Evolutionary conservation across 2,113 vertebrate genomes (phyloP), one percentile per base, ranked within the genome.

Genomic region (Oenanthe melanoleuca): DNA sequence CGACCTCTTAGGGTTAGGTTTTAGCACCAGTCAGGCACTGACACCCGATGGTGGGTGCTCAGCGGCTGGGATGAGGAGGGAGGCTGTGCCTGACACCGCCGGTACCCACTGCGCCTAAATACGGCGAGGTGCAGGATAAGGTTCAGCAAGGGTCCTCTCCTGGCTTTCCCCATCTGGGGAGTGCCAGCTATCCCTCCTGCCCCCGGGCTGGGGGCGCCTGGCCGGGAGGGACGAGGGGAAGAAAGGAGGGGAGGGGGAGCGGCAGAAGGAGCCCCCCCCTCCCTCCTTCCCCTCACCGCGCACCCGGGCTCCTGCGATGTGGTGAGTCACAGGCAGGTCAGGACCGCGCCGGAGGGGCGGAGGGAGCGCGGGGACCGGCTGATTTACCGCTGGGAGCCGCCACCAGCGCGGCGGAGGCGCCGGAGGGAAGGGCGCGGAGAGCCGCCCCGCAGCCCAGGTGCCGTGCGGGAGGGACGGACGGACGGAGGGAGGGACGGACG

Each of bases 311-410:
- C 53, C 88, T 44, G 93, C 69, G 75, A 71, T 67, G 93, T 90
- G 95, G 93, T 95, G 96, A 96, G 93, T 95, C 91, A 92, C 91
- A 61, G 95, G 95, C 95, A 95, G 97, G 90, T 82, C 94, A 89
- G 94, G 93, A 80, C 95, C 96, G 83, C 78, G 81, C 72, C 73
- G 95, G 87, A 91, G 93, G 65, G 95, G 95, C 64, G 77, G 96
- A 97, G 90, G 96, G 97, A 95, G 96, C 93, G 96, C 60, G 93
- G 95, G 96, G 93, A 77, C 91, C 72, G 66, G 55, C 89, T 85
- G 91, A 66, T 87, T 93, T 89, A 93, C 95, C 96, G 91, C 96
- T 88, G 95, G 96, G 95, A 97, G 96, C 92, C 95, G 93, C 96
- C 92, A 85, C 83, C 50, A 71, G 94, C 90, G 82, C 94, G 89